Conservation (phyloP, 23 tunicate genomes). For the Halocynthia roretzi region DNA sequence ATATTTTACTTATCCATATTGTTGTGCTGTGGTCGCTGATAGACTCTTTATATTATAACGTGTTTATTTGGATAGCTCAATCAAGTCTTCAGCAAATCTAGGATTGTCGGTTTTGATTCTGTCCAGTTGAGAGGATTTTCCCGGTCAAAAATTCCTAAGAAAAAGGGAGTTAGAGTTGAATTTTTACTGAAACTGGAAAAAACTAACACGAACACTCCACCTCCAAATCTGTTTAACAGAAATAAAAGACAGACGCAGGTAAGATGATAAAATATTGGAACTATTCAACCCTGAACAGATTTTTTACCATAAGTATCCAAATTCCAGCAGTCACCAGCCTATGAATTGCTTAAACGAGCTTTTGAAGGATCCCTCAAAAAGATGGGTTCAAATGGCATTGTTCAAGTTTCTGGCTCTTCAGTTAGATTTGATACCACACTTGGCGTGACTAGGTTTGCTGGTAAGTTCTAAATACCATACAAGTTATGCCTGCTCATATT, state of each 20-base stretch:
- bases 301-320: no score
- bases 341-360: background rate
- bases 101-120: background rate
- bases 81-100: slow-evolving; percentile 10
- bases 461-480: background rate
- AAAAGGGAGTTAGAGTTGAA: background rate
- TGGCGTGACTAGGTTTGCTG: slow-evolving; percentile 5
- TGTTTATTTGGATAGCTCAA: slow-evolving; percentile 7
- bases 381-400: background rate
- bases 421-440: background rate
- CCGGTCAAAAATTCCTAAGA: background rate
- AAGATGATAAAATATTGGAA: no score
- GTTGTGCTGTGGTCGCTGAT: background rate
- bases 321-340: background rate
- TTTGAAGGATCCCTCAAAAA: no score
- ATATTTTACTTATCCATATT: background rate
- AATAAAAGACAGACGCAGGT: background rate
- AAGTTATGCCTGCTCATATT: no score
- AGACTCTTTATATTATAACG: slow-evolving; percentile 1
- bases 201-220: background rate
- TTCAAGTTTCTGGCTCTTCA: background rate
- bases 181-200: background rate
- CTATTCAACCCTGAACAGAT: no score
- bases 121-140: background rate
- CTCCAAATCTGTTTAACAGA: background rate